Base-by-base conservation (phyloP, 2,797 vertebrate genomes). In the Crenuchus spilurus region DNA sequence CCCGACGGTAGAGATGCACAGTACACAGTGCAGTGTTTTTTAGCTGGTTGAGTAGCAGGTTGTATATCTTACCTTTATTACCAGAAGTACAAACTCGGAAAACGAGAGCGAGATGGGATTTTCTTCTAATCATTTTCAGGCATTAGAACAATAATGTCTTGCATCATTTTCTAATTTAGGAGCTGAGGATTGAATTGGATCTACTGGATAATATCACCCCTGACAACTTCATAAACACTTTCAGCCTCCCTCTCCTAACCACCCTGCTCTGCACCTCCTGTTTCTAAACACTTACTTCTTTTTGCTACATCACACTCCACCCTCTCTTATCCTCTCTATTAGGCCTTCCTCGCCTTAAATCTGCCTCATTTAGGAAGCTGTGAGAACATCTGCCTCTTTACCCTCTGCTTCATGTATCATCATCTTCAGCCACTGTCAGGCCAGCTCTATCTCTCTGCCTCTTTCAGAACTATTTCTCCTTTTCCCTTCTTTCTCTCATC, bases 321-420 rank as follows among this genome's bases (percentile, higher is more conserved):
- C 33, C 16, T 1, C n/a, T 31, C 31, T 39, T 41, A 39, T 41
- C 4, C 44, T 63, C 44, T 7, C n/a, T 8, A 26, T 68, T 35
- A n/a, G 14, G 48, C 55, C 39, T 26, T 33, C 3, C 37, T 57
- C 48, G 57, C 39, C 22, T 51, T 8, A 60, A 22, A 74, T 48
- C 18, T 61, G 65, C 65, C 37, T 69, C 41, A n/a, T 70, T 75
- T 62, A 30, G 57, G 37, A 55, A 28, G 35, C 33, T 60, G 41
- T 48, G 41, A 60, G 52, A 74, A 49, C 54, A 74, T 60, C 39
- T 46, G 62, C 41, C 54, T 66, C 30, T 58, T 41, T 42, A 39
- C 57, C 52, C 64, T 74, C 31, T 3, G 26, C 2, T 48, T 58
- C 37, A 74, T 60, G 54, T 24, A 74, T 51, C 42, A 60, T 33